Conservation (phyloP, 2,888 invertebrate species). For the Cephus runcator region DNA sequence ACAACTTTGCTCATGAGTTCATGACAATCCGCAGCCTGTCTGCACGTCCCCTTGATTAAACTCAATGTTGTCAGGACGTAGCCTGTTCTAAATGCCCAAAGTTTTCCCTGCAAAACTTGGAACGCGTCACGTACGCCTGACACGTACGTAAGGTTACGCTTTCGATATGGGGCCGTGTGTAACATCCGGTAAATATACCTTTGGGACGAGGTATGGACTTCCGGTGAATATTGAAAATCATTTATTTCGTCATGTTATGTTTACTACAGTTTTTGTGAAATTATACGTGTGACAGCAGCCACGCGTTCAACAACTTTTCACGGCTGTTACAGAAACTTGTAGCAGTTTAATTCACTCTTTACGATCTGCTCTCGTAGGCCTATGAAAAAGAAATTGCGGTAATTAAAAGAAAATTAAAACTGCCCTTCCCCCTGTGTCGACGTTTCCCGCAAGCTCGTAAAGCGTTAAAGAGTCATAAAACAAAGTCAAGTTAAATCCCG, state of each 20-base stretch:
- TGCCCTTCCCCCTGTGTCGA: conserved; percentile 22
- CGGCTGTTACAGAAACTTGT: background rate
- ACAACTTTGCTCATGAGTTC: background rate
- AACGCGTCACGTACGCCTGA: background rate
- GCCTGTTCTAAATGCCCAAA: conserved; percentile 21
- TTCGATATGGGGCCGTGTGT: background rate
- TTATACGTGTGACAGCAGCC: background rate
- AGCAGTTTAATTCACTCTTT: background rate
- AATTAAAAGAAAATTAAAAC: conserved; percentile 48
- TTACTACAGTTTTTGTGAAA: background rate
- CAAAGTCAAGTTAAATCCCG: conserved; percentile 42
- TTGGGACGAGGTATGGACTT: background rate
- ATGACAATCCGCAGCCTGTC: conserved; percentile 28
- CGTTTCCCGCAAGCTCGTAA: conserved; percentile 32
- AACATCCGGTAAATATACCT: background rate
- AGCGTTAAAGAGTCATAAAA: conserved; percentile 26
- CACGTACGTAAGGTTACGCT: background rate
- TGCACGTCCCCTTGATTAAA: conserved; percentile 39
- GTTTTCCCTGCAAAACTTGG: background rate
- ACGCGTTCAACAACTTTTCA: background rate
- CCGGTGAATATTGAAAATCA: background rate
- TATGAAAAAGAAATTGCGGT: conserved; percentile 26
- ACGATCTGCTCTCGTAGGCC: background rate
- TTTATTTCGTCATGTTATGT: background rate
- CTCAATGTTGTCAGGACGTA: conserved; percentile 26